phyloP scores from a whole-genome alignment of 2,888 invertebrate genomes.

The Drosophila conformis region DNA sequence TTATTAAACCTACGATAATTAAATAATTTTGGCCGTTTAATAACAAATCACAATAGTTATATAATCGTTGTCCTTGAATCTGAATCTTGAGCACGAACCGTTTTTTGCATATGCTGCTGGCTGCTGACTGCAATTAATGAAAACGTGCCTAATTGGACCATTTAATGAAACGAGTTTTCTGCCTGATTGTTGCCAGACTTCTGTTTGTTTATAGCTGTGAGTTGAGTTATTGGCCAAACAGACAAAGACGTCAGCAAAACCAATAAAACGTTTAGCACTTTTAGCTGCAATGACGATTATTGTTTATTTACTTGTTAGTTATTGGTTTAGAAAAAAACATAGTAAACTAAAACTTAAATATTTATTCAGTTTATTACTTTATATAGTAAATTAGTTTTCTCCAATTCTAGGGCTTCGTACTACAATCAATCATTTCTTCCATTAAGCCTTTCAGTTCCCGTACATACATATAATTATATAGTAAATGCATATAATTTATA shows the following conservation, averaged over 20 bases:
- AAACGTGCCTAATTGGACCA: slow-evolving; percentile 40
- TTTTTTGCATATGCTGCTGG: slow-evolving; percentile 34
- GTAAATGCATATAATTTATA: not conserved
- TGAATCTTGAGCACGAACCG: slow-evolving; percentile 31
- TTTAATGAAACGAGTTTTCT: slow-evolving; percentile 48
- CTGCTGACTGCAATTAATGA: slow-evolving; percentile 31
- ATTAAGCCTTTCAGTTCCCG: not conserved
- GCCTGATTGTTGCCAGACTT: slow-evolving; percentile 26
- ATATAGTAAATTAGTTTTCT: not conserved
- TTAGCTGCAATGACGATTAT: not conserved
- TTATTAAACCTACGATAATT: slow-evolving; percentile 24
- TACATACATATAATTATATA: not conserved
- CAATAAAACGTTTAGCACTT: slow-evolving; percentile 9
- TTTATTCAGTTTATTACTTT: not conserved
- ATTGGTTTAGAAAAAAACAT: not conserved
- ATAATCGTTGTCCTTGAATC: slow-evolving; percentile 50
- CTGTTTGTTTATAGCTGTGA: slow-evolving; percentile 2
- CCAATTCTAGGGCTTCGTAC: not conserved
- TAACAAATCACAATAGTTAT: slow-evolving; percentile 24
- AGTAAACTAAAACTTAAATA: accelerated
- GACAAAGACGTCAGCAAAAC: slow-evolving; percentile 25
- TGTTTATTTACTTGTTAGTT: not conserved
- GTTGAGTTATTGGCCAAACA: slow-evolving; percentile 24
- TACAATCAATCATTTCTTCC: not conserved
- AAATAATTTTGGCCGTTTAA: slow-evolving; percentile 25